phyloP scores from a whole-genome alignment of 2,888 invertebrate species.

The Cheilosia soror region DNA sequence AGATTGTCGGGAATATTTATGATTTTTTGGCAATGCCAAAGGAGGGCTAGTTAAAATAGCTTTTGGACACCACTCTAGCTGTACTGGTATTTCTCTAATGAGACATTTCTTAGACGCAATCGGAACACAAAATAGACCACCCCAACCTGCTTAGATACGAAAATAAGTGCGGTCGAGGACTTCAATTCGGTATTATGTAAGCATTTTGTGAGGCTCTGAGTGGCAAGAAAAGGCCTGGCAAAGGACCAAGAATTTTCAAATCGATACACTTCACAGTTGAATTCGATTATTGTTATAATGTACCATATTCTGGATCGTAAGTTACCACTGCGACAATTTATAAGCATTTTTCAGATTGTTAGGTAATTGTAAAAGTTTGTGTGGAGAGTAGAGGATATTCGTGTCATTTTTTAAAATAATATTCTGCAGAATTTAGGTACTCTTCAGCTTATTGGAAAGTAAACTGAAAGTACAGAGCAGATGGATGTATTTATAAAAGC shows the following conservation, averaged over 20 bases:
- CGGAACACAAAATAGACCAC: not conserved
- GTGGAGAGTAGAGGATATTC: too few species aligned
- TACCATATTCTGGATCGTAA: not conserved
- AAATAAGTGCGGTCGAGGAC: slow-evolving; percentile 28
- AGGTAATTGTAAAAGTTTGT: not conserved
- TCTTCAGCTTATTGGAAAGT: too few species aligned
- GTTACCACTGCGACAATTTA: not conserved
- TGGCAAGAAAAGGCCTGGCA: slow-evolving; percentile 23
- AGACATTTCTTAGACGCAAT: slow-evolving; percentile 8
- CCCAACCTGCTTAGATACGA: not conserved
- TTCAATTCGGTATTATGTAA: not conserved
- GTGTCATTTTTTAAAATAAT: too few species aligned
- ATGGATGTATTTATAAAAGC: too few species aligned
- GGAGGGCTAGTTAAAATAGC: slow-evolving; percentile 54
- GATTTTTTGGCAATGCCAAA: slow-evolving; percentile 28
- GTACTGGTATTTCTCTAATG: slow-evolving; percentile 59
- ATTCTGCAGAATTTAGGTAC: too few species aligned
- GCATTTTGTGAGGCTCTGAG: slow-evolving; percentile 5
- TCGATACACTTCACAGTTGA: slow-evolving; percentile 25
- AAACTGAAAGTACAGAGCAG: too few species aligned
- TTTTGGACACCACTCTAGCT: slow-evolving; percentile 52
- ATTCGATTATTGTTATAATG: slow-evolving; percentile 7
- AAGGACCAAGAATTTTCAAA: slow-evolving; percentile 36
- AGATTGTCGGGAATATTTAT: slow-evolving; percentile 19
- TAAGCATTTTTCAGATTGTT: not conserved